These are phyloP conservation scores for Nephrotoma appendiculata DNA, from an alignment of 2,888 invertebrate genomes.

Conservation along the genomic window DNA sequence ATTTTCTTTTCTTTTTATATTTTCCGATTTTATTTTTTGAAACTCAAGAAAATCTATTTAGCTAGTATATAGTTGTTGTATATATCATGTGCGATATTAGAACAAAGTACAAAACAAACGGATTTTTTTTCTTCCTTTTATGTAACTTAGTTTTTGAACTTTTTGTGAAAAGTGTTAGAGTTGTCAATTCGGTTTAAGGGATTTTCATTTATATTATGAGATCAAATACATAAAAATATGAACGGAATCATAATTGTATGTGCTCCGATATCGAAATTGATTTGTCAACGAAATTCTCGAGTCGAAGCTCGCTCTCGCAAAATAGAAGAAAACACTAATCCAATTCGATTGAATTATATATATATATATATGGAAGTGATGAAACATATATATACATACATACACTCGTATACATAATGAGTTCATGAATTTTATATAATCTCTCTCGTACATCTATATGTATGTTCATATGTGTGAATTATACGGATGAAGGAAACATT, in stretches of 20 bases:
- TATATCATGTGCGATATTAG: background rate
- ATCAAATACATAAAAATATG: background rate
- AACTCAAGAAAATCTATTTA: background rate
- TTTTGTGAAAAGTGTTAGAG: background rate
- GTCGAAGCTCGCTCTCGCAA: background rate
- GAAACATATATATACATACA: background rate
- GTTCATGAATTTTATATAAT: background rate
- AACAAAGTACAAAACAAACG: background rate
- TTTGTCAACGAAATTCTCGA: background rate
- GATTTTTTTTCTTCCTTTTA: background rate
- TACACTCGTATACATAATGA: background rate
- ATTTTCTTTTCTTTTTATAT: background rate
- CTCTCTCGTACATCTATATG: background rate
- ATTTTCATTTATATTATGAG: background rate
- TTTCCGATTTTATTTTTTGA: background rate
- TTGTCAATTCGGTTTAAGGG: background rate
- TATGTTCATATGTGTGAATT: background rate
- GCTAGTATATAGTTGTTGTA: background rate
- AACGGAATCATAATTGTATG: background rate
- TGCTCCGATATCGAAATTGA: background rate
- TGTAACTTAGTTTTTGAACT: background rate
- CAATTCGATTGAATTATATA: background rate
- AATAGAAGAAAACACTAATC: background rate
- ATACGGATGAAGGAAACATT: background rate
- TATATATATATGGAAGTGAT: background rate